Evolutionary conservation across 2,797 vertebrate species (phyloP).

Genomic region (Lindbergichthys nudifrons): DNA sequence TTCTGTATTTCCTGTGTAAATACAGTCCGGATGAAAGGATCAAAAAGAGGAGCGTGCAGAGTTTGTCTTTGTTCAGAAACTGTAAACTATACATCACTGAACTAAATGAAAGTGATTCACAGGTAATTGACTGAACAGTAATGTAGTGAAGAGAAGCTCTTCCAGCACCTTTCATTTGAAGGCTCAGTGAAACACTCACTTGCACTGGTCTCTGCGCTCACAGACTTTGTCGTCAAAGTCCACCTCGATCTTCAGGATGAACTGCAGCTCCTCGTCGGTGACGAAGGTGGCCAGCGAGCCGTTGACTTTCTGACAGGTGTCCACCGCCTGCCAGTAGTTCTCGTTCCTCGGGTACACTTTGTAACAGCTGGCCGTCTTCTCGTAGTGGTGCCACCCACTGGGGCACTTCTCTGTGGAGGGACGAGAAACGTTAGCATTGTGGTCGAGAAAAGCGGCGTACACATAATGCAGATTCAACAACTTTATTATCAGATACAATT

Average conservation of each 20-base stretch:
- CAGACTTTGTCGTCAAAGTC: slow-evolving; percentile 93
- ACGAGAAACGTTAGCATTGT: background rate
- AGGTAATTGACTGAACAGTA: background rate
- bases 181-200: slow-evolving; percentile 83
- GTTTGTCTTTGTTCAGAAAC: background rate
- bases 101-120: background rate
- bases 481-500: background rate
- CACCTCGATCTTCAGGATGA: slow-evolving; percentile 96
- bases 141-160: too few species aligned
- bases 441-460: background rate
- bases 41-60: background rate
- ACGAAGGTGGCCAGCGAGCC: slow-evolving; percentile 96
- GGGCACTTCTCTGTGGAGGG: slow-evolving; percentile 93
- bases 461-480: background rate
- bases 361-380: slow-evolving; percentile 98
- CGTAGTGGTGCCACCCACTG: slow-evolving; percentile 98
- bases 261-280: slow-evolving; percentile 96
- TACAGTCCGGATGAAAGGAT: background rate
- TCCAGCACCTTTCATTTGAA: too few species aligned
- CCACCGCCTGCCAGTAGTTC: slow-evolving; percentile 98
- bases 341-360: slow-evolving; percentile 93
- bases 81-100: too few species aligned
- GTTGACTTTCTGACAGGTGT: slow-evolving; percentile 95
- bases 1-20: background rate
- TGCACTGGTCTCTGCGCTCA: slow-evolving; percentile 91